phyloP scores from a whole-genome alignment of 2,113 vertebrate species.

The Peromyscus maniculatus region DNA sequence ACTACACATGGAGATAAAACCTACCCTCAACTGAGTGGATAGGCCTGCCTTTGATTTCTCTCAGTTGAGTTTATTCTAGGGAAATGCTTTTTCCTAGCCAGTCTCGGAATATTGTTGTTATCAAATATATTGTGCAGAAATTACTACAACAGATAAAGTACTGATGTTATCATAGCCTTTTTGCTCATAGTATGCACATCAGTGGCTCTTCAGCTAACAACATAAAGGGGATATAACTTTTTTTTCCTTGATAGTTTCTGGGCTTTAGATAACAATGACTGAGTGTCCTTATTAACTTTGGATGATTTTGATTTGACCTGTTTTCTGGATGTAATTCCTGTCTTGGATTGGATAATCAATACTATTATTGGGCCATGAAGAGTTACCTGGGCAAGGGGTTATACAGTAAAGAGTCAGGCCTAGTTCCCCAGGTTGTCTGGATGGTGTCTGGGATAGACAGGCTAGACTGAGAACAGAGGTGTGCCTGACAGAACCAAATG shows the following conservation, averaged over 20 bases:
- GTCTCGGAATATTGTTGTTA: neutral
- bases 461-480: slow-evolving; percentile 68
- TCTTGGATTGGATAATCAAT: neutral
- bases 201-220: neutral
- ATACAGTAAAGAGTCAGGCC: neutral
- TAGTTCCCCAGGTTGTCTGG: slow-evolving; percentile 61
- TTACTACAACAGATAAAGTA: slow-evolving; percentile 10
- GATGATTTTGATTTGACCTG: neutral
- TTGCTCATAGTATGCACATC: neutral
- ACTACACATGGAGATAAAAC: neutral
- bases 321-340: neutral
- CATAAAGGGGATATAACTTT: neutral
- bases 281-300: neutral
- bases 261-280: slow-evolving; percentile 23
- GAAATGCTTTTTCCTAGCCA: neutral
- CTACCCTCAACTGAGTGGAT: neutral
- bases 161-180: neutral
- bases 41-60: neutral
- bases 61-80: neutral
- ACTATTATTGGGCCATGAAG: neutral
- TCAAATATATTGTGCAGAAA: neutral
- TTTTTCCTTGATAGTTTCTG: slow-evolving; percentile 9
- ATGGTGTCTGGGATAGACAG: slow-evolving; percentile 59
- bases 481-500: slow-evolving; percentile 58
- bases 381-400: slow-evolving; percentile 29